phyloP scores from a whole-genome alignment of 2,113 vertebrate genomes.

The Larimichthys crocea region DNA sequence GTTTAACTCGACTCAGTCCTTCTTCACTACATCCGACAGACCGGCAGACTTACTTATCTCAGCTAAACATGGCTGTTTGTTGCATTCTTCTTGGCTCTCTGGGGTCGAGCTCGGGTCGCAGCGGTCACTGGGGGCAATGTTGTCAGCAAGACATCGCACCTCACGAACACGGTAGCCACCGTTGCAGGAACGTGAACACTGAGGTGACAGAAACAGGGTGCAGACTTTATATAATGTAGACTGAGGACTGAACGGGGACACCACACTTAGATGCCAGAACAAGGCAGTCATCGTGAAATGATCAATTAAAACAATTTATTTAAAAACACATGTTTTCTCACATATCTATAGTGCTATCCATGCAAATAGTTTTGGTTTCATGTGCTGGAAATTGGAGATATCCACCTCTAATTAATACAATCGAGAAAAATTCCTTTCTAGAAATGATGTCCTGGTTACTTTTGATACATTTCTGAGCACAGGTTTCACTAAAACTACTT shows the following conservation, averaged over 20 bases:
- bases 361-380: too few species aligned
- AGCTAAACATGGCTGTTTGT: conserved; percentile 79
- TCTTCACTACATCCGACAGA: not conserved
- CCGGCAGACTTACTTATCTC: conserved; percentile 57
- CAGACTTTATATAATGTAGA: not conserved
- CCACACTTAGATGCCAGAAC: too few species aligned
- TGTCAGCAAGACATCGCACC: conserved; percentile 84
- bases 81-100: conserved; percentile 75
- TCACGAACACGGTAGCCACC: conserved; percentile 85
- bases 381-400: too few species aligned
- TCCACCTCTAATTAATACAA: too few species aligned
- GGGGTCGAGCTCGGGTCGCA: conserved; percentile 81
- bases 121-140: conserved; percentile 71
- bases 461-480: not conserved
- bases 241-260: not conserved
- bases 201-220: not conserved
- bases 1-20: not conserved
- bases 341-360: too few species aligned
- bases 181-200: conserved; percentile 87
- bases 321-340: not conserved
- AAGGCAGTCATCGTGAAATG: too few species aligned
- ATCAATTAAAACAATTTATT: not conserved
- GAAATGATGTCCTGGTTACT: too few species aligned
- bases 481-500: too few species aligned
- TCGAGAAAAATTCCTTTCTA: not conserved